A percentile compares a stretch with the other conserved stretches of the same genome.
These are phyloP conservation scores for Eubasilissa regina DNA, from an alignment of 1,140 invertebrate genomes.

Conservation along the genomic window DNA sequence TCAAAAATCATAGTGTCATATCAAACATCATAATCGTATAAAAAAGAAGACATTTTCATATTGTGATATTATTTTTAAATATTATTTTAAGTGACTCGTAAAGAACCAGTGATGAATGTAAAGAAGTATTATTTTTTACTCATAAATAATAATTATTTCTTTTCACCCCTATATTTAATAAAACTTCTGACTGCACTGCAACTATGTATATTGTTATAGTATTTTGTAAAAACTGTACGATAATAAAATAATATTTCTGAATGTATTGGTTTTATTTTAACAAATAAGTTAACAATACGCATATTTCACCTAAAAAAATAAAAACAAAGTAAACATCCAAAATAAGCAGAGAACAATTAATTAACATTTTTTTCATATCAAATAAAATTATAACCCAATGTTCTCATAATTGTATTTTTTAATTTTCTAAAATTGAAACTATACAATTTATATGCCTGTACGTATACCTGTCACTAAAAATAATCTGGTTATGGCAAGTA, in stretches of 20 bases:
- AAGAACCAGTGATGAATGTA: constrained; percentile 27
- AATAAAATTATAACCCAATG: too few relatives aligned
- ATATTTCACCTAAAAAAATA: too few relatives aligned
- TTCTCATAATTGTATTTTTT: too few relatives aligned
- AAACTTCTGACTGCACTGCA: constrained; percentile 42
- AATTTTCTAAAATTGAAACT: too few relatives aligned
- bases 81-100: constrained; percentile 36
- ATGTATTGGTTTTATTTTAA: neutral
- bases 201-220: constrained; percentile 33
- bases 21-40: constrained; percentile 42
- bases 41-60: constrained; percentile 46
- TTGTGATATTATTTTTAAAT: constrained; percentile 47
- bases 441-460: too few relatives aligned
- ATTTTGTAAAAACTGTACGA: constrained; percentile 39
- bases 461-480: too few relatives aligned
- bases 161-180: constrained; percentile 42
- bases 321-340: too few relatives aligned
- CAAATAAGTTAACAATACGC: too few relatives aligned
- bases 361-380: too few relatives aligned
- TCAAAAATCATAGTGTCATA: constrained; percentile 48
- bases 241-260: constrained; percentile 43
- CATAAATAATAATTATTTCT: constrained; percentile 9
- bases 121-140: constrained; percentile 31
- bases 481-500: too few relatives aligned
- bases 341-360: too few relatives aligned